A percentile compares a stretch with the other conserved stretches of the same genome.
These are phyloP conservation scores for Callaeas wilsoni DNA, from an alignment of 2,113 vertebrate genomes.

Conservation along the genomic window DNA sequence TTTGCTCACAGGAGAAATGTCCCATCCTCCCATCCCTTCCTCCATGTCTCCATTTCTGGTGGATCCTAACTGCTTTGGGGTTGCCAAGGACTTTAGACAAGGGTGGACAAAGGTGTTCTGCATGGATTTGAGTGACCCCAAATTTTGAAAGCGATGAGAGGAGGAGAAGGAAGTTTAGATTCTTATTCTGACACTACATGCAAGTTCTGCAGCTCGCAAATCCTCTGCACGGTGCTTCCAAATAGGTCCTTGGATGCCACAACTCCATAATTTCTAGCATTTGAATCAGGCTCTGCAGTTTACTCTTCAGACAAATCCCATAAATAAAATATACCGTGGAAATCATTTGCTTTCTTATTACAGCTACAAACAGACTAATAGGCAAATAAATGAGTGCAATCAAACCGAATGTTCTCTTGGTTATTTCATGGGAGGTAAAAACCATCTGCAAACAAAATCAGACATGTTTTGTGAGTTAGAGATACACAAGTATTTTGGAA, in stretches of 20 bases:
- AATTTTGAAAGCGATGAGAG: background rate
- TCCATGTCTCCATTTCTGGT: background rate
- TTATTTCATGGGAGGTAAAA: slow-evolving; percentile 14
- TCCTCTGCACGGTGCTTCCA: background rate
- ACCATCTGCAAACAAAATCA: background rate
- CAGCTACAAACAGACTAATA: slow-evolving; percentile 42
- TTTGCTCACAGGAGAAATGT: background rate
- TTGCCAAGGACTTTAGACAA: background rate
- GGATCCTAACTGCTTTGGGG: background rate
- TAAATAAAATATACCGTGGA: slow-evolving; percentile 49
- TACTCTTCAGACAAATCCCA: background rate
- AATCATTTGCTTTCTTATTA: slow-evolving; percentile 38
- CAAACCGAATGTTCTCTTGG: background rate
- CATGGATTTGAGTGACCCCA: fast-evolving
- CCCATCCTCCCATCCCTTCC: background rate
- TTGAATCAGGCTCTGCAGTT: background rate
- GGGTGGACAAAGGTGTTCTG: background rate
- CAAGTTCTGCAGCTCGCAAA: background rate
- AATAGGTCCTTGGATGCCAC: background rate
- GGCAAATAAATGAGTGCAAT: slow-evolving; percentile 46
- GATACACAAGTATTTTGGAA: background rate
- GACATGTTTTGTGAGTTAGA: background rate
- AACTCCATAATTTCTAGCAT: background rate
- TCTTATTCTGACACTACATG: background rate
- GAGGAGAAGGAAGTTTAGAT: background rate